Evolutionary conservation across 2,113 vertebrate species (phyloP).

Genomic region (Trichechus manatus): DNA sequence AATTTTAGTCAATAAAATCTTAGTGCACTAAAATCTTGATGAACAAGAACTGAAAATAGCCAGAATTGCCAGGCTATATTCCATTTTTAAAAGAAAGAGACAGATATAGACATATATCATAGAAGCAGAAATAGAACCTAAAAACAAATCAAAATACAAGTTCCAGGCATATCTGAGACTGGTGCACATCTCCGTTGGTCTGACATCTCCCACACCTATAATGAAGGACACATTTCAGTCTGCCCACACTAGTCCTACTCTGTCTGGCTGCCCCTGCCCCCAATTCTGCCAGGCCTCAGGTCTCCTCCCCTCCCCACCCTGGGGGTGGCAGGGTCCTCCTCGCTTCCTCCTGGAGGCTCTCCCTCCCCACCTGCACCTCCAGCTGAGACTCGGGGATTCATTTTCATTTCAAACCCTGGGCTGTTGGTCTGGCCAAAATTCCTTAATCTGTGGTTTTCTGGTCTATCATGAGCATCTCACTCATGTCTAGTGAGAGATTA

Average conservation of each 20-base stretch:
- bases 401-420: neutral
- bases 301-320: neutral
- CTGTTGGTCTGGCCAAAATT: neutral
- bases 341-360: neutral
- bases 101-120: neutral
- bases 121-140: neutral
- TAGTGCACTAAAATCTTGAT: neutral
- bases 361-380: too few relatives aligned
- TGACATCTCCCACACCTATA: neutral
- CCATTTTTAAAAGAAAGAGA: neutral
- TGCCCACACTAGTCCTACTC: neutral
- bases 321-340: too few relatives aligned
- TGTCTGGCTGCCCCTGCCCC: too few relatives aligned
- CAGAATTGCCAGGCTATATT: neutral
- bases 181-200: neutral
- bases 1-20: slow-evolving; percentile 32
- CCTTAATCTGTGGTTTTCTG: neutral
- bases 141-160: neutral
- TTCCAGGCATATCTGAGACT: neutral
- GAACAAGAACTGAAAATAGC: neutral
- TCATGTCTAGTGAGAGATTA: neutral
- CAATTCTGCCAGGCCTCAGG: neutral
- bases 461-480: neutral
- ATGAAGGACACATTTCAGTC: neutral
- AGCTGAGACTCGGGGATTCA: neutral